phyloP scores from a whole-genome alignment of 2,888 invertebrate species.

The Chrysolina haemoptera region DNA sequence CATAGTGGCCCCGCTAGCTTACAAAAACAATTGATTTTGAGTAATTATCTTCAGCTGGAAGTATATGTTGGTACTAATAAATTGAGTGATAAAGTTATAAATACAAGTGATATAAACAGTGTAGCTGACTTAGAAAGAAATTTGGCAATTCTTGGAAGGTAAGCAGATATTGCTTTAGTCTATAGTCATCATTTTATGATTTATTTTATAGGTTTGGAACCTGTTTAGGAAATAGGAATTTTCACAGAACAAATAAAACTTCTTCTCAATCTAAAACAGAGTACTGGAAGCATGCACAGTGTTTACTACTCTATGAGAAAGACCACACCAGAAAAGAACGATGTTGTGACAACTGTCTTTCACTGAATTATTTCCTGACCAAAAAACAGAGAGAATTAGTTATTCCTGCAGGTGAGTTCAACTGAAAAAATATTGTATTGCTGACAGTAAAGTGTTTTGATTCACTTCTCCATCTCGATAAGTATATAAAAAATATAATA shows the following conservation, averaged over 20 bases:
- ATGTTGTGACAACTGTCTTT: slow-evolving; percentile 36
- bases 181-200: background rate
- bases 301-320: slow-evolving; percentile 36
- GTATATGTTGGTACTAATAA: slow-evolving; percentile 34
- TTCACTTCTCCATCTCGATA: background rate
- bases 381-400: slow-evolving; percentile 37
- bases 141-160: slow-evolving; percentile 32
- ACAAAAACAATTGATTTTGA: slow-evolving; percentile 39
- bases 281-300: slow-evolving; percentile 37
- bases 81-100: slow-evolving; percentile 30
- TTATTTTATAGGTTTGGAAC: slow-evolving; percentile 29
- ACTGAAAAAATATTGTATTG: background rate
- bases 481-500: no score
- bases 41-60: slow-evolving; percentile 37
- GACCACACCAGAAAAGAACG: slow-evolving; percentile 27
- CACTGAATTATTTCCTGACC: slow-evolving; percentile 31
- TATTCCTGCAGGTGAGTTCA: slow-evolving; percentile 35
- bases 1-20: slow-evolving; percentile 35
- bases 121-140: slow-evolving; percentile 27
- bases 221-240: slow-evolving; percentile 39
- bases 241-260: slow-evolving; percentile 31
- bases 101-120: slow-evolving; percentile 30
- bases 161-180: background rate
- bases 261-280: slow-evolving; percentile 26
- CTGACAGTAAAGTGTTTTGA: background rate